Percentiles rank a stretch among this genome's conserved stretches.
Evolutionary conservation across 53 echinoderm and acorn worm genomes (phyloP).

Genomic region (Astropecten irregularis): DNA sequence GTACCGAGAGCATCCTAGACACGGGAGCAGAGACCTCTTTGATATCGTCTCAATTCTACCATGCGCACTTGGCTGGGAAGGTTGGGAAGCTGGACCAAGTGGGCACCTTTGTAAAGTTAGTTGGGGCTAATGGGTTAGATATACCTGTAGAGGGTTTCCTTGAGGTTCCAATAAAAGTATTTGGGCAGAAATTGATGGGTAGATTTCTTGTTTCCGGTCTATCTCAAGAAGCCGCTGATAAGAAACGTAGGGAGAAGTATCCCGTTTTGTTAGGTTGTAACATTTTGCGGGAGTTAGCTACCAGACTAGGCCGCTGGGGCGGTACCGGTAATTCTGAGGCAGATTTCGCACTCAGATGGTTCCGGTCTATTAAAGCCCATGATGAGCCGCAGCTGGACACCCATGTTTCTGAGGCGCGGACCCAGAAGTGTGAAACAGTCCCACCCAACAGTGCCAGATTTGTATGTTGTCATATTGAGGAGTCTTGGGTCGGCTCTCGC

Average conservation of each 20-base stretch:
- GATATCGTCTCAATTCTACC: slow-evolving; percentile 15
- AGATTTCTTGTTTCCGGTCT: not conserved
- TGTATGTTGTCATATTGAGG: not conserved
- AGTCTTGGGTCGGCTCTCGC: not conserved
- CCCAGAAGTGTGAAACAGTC: slow-evolving; percentile 2
- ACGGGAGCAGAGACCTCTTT: slow-evolving; percentile 35
- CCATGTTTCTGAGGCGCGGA: not conserved
- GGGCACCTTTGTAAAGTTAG: not conserved
- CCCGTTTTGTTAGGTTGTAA: slow-evolving; percentile 16
- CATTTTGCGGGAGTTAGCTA: not conserved
- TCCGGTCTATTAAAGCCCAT: not conserved
- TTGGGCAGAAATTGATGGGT: not conserved
- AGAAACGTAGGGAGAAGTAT: not conserved
- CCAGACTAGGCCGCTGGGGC: not conserved
- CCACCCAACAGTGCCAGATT: not conserved
- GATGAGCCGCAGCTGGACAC: not conserved
- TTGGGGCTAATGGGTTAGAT: slow-evolving; percentile 8
- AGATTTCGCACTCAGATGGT: not conserved
- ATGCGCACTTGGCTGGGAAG: not conserved
- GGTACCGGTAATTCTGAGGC: not conserved
- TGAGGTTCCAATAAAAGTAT: not conserved
- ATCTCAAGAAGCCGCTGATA: not conserved
- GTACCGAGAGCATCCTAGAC: not conserved
- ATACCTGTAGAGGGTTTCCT: slow-evolving; percentile 12
- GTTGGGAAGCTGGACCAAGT: slow-evolving; percentile 5